Base-by-base conservation (phyloP, 2,797 vertebrate genomes). In the Myotis myotis region DNA sequence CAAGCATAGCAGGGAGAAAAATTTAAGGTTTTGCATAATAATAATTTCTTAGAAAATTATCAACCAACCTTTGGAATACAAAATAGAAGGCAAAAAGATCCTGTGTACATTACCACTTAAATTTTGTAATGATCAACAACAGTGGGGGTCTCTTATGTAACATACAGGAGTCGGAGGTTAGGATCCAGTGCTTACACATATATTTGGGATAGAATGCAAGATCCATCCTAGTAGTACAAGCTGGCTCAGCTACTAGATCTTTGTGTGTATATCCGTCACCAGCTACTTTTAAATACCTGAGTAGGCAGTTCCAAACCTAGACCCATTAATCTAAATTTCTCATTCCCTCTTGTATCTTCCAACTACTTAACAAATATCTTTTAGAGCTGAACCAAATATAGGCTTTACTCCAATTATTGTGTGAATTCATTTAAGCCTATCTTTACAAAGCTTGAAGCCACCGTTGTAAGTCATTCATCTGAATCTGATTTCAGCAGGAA, bases 281-380 rank as follows among this genome's bases (percentile, higher is more conserved):
- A 25, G 30, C 19, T 64, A 36, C 19, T 88, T 89, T 89, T 72
- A 49, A 83, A 82, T 51, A 33, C 23, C 23, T 30, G 49, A 36
- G 15, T 23, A 66, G 28, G 36, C 36, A 71, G 70, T 83, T 87
- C 12, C 60, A 76, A 92, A 60, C 13, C 17, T 23, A 76, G 41
- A 51, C 6, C 23, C 82, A 94, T 81, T 90, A 38, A 80, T 75
- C 75, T 57, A 74, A 84, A 91, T 66, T 90, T 64, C 57, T 44
- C 57, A 86, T 71, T 82, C 25, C 33, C 33, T 78, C 25, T 23
- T 90, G 41, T n/a, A 64, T 62, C 17, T 79, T 89, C 85, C 38
- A 72, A 79, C 33, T 60, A 25, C 64, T 53, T n/a, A 36, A 25
- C 23, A 95, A 91, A 23, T 95, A 95, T 33, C n/a, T 87, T 87